Percentiles rank a stretch among this genome's conserved stretches.
phyloP scores from a whole-genome alignment of 1,140 invertebrate species.

The Phenacoccus solenopsis region DNA sequence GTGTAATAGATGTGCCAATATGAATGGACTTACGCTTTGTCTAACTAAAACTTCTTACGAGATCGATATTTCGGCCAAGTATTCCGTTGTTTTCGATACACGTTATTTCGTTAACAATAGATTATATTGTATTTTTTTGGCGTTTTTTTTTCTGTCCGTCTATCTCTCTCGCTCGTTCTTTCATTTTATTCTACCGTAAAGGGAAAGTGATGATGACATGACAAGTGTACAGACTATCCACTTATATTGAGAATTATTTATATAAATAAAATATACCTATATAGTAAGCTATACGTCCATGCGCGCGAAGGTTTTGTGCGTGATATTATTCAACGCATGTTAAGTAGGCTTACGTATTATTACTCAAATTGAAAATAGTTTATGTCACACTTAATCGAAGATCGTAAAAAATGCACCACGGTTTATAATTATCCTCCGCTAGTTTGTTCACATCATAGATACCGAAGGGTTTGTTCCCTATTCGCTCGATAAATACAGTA shows the following conservation, averaged over 20 bases:
- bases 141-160: background rate
- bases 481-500: too few species aligned
- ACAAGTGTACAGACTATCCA: background rate
- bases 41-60: background rate
- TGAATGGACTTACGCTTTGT: background rate
- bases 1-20: slow-evolving; percentile 1
- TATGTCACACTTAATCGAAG: too few species aligned
- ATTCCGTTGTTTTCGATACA: background rate
- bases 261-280: background rate
- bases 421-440: too few species aligned
- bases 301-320: too few species aligned
- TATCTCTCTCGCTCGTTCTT: too few species aligned
- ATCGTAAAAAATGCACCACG: too few species aligned
- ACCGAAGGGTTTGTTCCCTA: too few species aligned
- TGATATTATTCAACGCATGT: too few species aligned
- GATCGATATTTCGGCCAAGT: background rate
- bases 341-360: too few species aligned
- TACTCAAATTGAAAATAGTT: too few species aligned
- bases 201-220: slow-evolving; percentile 1
- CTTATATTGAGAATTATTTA: background rate
- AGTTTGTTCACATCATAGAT: too few species aligned
- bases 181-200: background rate
- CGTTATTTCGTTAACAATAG: background rate
- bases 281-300: too few species aligned
- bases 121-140: background rate